Conservation (phyloP, 2,797 vertebrate genomes). For the Ptychobarbus kaznakovi region DNA sequence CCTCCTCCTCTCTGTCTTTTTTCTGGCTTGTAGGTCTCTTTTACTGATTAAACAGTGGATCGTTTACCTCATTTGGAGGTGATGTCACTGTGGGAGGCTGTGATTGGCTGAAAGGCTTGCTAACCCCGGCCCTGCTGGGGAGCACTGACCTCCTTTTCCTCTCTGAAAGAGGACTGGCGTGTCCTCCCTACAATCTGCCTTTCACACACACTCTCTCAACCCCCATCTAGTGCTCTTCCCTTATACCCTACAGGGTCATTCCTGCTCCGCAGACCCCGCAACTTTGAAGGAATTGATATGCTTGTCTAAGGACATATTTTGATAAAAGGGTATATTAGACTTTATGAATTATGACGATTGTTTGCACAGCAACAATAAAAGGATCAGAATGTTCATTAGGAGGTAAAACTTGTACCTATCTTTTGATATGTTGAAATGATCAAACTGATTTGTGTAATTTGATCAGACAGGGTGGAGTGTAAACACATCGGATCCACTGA, state of each 20-base stretch:
- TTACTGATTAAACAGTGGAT: slow-evolving; percentile 71
- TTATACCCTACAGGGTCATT: neutral
- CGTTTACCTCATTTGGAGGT: slow-evolving; percentile 68
- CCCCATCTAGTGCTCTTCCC: slow-evolving; percentile 3
- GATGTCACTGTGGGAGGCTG: slow-evolving; percentile 68
- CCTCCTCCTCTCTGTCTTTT: slow-evolving; percentile 46
- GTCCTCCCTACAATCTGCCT: slow-evolving; percentile 30
- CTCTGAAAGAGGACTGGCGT: slow-evolving; percentile 63
- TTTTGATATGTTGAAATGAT: neutral
- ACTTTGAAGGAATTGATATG: neutral
- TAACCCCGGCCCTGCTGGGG: slow-evolving; percentile 62
- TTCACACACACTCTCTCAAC: slow-evolving; percentile 13
- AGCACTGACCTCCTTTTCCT: slow-evolving; percentile 69
- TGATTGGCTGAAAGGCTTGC: slow-evolving; percentile 67
- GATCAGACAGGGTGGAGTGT: neutral
- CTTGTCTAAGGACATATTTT: slow-evolving; percentile 3
- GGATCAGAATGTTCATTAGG: neutral
- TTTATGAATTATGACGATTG: neutral
- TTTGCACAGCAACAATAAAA: neutral
- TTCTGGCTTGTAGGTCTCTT: slow-evolving; percentile 60
- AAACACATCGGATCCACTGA: neutral
- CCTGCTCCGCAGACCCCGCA: neutral
- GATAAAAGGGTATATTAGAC: neutral
- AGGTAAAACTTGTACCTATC: neutral
- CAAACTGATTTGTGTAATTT: neutral